Evolutionary conservation across 2,797 vertebrate species (phyloP).

Genomic region (Enteromius afrohamiltoni): DNA sequence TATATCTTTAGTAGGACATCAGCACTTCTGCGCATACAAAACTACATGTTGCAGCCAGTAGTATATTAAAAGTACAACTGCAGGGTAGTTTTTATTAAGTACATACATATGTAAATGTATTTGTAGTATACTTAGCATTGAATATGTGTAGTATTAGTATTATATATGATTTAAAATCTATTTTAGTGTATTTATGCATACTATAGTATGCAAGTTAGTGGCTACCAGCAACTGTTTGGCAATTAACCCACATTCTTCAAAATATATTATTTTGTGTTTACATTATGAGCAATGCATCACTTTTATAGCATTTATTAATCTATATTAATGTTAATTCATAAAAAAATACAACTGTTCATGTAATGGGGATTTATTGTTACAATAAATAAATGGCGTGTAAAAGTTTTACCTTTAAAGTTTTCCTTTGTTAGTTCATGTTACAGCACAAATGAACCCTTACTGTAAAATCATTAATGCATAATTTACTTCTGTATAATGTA

Average conservation of each 20-base stretch:
- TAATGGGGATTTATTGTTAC: no score
- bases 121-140: background rate
- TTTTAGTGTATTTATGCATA: background rate
- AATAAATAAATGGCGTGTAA: background rate
- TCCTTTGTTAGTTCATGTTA: background rate
- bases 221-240: background rate
- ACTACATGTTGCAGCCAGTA: background rate
- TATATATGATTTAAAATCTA: background rate
- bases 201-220: no score
- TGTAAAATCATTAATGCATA: background rate
- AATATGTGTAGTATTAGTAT: no score
- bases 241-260: background rate
- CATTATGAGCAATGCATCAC: background rate
- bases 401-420: background rate
- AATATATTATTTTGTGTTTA: background rate
- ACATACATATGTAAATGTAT: background rate
- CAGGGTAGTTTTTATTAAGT: no score
- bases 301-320: background rate
- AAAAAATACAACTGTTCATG: no score
- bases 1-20: background rate
- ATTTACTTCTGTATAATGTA: background rate
- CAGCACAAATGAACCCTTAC: background rate
- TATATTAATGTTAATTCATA: background rate
- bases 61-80: no score
- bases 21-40: background rate